These are phyloP conservation scores for Dermolepida albohirtum DNA, from an alignment of 2,888 invertebrate species.

Conservation along the genomic window DNA sequence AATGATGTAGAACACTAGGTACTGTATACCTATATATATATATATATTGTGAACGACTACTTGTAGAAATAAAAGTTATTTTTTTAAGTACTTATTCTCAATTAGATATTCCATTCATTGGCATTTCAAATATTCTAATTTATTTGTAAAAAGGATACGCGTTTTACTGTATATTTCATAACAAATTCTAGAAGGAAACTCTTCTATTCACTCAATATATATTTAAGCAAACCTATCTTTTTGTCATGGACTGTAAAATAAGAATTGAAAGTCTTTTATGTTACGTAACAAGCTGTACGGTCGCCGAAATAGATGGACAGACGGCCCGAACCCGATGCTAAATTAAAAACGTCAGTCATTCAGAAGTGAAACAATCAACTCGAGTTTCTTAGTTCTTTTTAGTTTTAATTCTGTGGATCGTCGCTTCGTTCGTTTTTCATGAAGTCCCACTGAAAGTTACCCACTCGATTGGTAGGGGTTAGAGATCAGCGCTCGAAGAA, in stretches of 20 bases:
- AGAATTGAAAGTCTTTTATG: conserved; percentile 19
- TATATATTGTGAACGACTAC: no score
- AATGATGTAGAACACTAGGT: no score
- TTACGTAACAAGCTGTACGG: conserved; percentile 9
- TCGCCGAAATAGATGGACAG: neutral
- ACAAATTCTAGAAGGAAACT: no score
- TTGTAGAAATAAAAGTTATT: no score
- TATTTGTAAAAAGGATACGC: no score
- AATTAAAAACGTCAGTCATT: conserved; percentile 36
- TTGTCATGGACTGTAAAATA: neutral
- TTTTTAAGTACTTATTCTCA: no score
- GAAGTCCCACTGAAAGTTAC: neutral
- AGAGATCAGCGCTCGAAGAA: conserved; percentile 18
- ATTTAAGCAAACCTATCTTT: no score
- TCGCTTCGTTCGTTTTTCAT: conserved; percentile 10
- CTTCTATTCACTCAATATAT: no score
- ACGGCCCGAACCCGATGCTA: conserved; percentile 9
- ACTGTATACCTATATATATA: no score
- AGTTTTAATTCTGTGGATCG: neutral
- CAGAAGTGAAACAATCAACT: conserved; percentile 31
- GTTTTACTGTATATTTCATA: no score
- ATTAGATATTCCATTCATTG: no score
- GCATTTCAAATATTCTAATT: no score
- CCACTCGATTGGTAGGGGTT: neutral
- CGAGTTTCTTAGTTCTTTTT: conserved; percentile 13